These are phyloP conservation scores for Bembecia ichneumoniformis DNA, from an alignment of 2,888 invertebrate species.

Conservation along the genomic window DNA sequence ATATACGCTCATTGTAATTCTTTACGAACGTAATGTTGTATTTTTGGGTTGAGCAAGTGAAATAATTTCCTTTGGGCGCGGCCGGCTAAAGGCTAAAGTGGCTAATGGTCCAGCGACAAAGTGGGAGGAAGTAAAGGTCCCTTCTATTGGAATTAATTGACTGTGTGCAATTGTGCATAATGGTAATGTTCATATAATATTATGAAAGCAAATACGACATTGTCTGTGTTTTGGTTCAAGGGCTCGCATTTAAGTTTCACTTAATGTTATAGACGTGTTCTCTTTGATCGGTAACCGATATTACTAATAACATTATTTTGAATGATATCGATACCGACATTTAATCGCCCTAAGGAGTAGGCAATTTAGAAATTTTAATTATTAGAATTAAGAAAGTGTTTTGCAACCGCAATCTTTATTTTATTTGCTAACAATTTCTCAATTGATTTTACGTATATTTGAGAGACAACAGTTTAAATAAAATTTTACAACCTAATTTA, in stretches of 20 bases:
- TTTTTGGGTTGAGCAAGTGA: conserved; percentile 13
- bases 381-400: no score
- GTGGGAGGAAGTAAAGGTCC: conserved; percentile 11
- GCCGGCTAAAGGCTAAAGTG: conserved; percentile 7
- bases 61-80: conserved; percentile 8
- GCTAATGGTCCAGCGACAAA: conserved; percentile 7
- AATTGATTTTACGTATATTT: no score
- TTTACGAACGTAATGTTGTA: conserved; percentile 10
- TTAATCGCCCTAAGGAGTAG: no score
- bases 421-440: no score
- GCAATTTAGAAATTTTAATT: no score
- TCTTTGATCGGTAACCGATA: no score
- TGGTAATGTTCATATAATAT: conserved; percentile 1
- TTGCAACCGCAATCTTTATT: no score
- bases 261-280: background rate
- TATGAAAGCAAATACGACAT: conserved; percentile 9
- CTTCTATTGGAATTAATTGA: conserved; percentile 7
- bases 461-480: no score
- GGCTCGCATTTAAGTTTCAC: conserved; percentile 6
- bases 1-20: conserved; percentile 5
- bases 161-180: conserved; percentile 1
- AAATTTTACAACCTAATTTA: no score
- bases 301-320: no score
- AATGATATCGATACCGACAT: no score
- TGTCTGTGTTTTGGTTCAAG: conserved; percentile 10